These are phyloP conservation scores for Sterna hirundo DNA, from an alignment of 2,113 vertebrate genomes.

Conservation along the genomic window DNA sequence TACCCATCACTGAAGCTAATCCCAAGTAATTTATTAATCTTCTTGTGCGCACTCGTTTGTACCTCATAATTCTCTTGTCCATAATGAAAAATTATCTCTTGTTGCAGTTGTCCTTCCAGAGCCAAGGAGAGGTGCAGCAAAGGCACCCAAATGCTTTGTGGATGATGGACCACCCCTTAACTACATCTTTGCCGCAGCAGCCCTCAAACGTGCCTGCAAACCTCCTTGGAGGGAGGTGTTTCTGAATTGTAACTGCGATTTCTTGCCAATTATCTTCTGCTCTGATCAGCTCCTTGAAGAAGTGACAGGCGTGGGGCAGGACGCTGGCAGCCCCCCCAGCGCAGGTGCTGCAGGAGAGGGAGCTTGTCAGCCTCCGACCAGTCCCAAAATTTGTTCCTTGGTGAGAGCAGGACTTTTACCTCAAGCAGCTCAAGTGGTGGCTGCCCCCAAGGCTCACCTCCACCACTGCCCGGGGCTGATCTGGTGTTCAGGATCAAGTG, in stretches of 20 bases:
- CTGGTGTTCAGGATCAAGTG: background rate
- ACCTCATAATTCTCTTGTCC: slow-evolving; percentile 66
- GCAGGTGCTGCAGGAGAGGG: background rate
- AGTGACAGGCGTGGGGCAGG: rapidly evolving
- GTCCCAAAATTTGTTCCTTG: background rate
- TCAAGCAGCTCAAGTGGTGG: background rate
- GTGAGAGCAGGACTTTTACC: background rate
- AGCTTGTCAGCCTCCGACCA: background rate
- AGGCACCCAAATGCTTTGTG: background rate
- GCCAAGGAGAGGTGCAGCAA: background rate
- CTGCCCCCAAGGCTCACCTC: background rate
- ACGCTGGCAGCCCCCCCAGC: background rate
- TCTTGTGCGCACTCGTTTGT: slow-evolving; percentile 51
- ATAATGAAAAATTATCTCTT: slow-evolving; percentile 50
- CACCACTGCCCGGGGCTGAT: rapidly evolving
- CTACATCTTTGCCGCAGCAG: background rate
- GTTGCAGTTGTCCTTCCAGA: background rate
- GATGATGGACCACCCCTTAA: background rate
- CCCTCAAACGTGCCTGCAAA: rapidly evolving
- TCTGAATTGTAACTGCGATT: background rate
- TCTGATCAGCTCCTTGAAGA: no score
- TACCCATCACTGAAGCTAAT: slow-evolving; percentile 37
- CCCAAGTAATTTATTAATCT: slow-evolving; percentile 42
- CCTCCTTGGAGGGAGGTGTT: rapidly evolving
- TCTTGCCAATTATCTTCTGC: background rate